Evolutionary conservation across 23 tunicate species (phyloP), one percentile per base, ranked within the genome.

Genomic region (Trididemnum nubilum): DNA sequence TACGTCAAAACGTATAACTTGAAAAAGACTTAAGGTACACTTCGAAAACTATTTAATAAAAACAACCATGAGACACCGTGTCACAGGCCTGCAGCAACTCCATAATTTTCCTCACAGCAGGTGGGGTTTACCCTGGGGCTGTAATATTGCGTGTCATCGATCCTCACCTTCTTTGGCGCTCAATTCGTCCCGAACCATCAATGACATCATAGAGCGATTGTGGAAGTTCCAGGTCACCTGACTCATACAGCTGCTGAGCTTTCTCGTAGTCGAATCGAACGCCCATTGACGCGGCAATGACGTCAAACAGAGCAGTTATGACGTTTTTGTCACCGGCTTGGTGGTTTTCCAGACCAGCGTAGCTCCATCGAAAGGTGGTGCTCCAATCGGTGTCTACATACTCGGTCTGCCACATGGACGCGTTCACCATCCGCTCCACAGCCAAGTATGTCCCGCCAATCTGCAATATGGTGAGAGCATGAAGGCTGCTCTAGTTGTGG

Each of bases 301-400:
- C 32, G 38, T 93, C 89, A 40, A 93, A 78, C 25, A 86, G 34
- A 12, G 89, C 83, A 4, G 94, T 93, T 66, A 93, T 73, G 66
- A 87, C 83, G 80, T 93, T 93, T 0, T 73, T 44, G 24, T 85
- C 96, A 27, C 22, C 57, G 40, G 32, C 51, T 1, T 33, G 36
- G 33, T 27, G 24, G 7, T 36, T 29, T 34, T 28, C 29, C 26
- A 40, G 4, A 2, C 65, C 57, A 7, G 82, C 83, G 39, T 93
- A 93, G 21, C 80, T 66, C 98, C 98, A 93, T 5, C 28, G 64
- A 79, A 93, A 93, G 22, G 50, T 87, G 29, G 98, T 93, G 54
- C 85, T 83, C 98, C 98, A 93, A 59, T 93, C 98, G 0, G 94
- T 78, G 64, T 93, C 98, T 22, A 80, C 83, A 73, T 58, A 80